Percentiles rank a stretch among this genome's conserved stretches.
Evolutionary conservation across 2,888 invertebrate genomes (phyloP).

Genomic region (Bombylius major): DNA sequence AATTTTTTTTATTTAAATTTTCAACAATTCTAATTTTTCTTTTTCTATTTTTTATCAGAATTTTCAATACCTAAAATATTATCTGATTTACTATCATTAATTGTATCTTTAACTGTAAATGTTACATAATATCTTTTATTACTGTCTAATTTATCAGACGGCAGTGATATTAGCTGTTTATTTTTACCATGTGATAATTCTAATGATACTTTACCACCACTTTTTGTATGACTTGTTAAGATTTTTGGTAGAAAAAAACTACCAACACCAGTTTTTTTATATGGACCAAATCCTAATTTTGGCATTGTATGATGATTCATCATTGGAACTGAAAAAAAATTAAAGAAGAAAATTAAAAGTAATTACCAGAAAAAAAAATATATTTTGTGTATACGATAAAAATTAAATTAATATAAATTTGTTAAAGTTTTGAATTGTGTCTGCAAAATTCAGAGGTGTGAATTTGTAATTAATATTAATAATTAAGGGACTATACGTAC

Average conservation of each 20-base stretch:
- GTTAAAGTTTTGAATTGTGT: no score
- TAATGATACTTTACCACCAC: conserved; percentile 48
- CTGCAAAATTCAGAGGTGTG: no score
- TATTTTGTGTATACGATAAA: no score
- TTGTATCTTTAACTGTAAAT: conserved; percentile 64
- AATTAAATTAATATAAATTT: no score
- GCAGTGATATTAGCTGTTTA: conserved; percentile 75
- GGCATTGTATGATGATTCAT: conserved; percentile 71
- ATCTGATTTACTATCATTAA: background rate
- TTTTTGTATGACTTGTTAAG: conserved; percentile 27
- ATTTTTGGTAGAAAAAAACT: conserved; percentile 56
- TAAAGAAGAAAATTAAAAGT: background rate
- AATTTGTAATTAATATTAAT: no score
- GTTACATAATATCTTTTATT: conserved; percentile 87
- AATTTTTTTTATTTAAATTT: no score
- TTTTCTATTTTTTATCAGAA: no score
- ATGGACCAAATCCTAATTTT: conserved; percentile 49
- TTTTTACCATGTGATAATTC: conserved; percentile 76
- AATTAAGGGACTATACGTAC: no score
- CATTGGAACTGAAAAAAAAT: conserved; percentile 51
- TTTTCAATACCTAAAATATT: background rate
- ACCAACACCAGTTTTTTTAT: conserved; percentile 41
- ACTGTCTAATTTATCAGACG: conserved; percentile 74
- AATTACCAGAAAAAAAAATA: no score
- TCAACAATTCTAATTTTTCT: no score